phyloP scores from a whole-genome alignment of 2,797 vertebrate species.

The Botia kubotai region DNA sequence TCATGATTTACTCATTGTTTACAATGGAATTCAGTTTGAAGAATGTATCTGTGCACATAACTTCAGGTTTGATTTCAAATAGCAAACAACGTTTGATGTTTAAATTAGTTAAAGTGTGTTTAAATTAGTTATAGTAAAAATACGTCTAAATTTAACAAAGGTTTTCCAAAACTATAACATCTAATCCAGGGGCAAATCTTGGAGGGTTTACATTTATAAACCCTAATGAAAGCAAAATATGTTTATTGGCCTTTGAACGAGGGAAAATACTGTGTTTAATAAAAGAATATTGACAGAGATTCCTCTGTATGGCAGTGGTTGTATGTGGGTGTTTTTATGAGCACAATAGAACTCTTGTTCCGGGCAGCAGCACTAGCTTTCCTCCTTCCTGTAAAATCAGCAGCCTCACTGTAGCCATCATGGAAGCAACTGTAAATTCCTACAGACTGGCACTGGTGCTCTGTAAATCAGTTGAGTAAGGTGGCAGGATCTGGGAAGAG shows the following conservation, averaged over 20 bases:
- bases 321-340: constrained; percentile 1
- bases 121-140: no score
- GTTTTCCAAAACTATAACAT: no score
- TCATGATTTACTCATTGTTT: no score
- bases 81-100: neutral
- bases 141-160: no score
- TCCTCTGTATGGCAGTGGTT: neutral
- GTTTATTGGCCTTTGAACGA: no score
- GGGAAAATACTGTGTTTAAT: no score
- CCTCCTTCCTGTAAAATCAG: constrained; percentile 39
- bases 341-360: neutral
- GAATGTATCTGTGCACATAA: neutral
- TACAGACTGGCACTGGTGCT: constrained; percentile 30
- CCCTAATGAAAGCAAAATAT: no score
- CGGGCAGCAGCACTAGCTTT: constrained; percentile 19
- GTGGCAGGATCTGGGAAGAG: constrained; percentile 36
- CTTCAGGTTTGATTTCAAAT: neutral
- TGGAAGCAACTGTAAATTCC: constrained; percentile 45
- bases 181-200: no score
- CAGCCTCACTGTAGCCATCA: constrained; percentile 2
- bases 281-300: neutral
- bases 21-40: neutral
- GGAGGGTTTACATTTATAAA: no score
- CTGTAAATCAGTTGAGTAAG: constrained; percentile 39
- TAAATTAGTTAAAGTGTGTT: no score